Evolutionary conservation across 2,888 invertebrate genomes (phyloP).

Genomic region (Stenchaetothrips biformis): DNA sequence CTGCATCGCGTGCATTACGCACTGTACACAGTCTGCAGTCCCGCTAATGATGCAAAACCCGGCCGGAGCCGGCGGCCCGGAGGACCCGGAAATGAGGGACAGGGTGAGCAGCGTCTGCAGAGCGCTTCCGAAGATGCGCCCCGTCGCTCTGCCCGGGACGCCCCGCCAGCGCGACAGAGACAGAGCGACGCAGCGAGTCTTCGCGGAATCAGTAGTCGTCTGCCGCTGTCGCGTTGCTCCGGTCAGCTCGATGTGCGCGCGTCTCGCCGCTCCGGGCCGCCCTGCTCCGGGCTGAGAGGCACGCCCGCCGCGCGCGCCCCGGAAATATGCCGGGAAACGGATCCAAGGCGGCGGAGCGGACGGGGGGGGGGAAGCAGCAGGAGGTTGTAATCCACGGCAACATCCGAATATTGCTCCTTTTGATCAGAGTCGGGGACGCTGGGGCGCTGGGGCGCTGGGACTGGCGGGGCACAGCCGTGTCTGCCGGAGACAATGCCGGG

Average conservation of each 20-base stretch:
- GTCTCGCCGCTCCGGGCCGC: background rate
- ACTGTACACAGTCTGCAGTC: background rate
- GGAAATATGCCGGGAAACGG: background rate
- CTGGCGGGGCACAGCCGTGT: background rate
- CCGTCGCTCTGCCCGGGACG: background rate
- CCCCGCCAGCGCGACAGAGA: background rate
- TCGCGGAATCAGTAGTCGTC: too few species aligned
- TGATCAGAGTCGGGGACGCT: background rate
- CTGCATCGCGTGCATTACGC: too few species aligned
- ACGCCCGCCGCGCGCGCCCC: background rate
- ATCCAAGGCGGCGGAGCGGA: background rate
- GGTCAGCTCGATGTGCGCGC: background rate
- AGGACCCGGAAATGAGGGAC: constrained; percentile 4
- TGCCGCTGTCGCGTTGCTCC: background rate
- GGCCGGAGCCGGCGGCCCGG: background rate
- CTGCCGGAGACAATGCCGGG: background rate
- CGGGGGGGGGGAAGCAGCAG: background rate
- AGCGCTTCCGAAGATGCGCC: background rate
- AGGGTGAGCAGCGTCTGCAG: background rate
- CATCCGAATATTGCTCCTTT: constrained; percentile 1
- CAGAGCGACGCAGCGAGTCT: background rate
- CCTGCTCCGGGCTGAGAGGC: background rate
- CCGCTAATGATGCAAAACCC: constrained; percentile 11
- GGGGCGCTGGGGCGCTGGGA: background rate
- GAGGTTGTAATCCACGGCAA: background rate